Conservation (phyloP, 2,888 invertebrate species). For the Oxytorus armatus region DNA sequence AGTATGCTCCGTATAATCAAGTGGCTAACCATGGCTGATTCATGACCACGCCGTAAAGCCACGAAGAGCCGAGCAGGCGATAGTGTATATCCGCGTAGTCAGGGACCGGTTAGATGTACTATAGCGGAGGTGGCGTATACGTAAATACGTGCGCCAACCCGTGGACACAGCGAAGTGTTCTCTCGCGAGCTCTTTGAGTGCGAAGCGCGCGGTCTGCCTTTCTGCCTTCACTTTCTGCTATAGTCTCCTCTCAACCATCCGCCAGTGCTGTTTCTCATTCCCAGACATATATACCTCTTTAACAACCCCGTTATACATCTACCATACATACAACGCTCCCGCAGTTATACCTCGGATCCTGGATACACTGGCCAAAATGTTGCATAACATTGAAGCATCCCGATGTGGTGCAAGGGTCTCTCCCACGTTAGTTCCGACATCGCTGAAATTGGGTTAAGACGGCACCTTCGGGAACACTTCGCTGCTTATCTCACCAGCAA, state of each 20-base stretch:
- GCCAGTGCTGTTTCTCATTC: constrained; percentile 32
- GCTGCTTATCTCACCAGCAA: constrained; percentile 76
- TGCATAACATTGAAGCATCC: constrained; percentile 71
- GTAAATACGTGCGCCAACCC: constrained; percentile 21
- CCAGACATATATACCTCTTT: constrained; percentile 46
- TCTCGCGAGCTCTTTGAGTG: constrained; percentile 60
- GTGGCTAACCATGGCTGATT: constrained; percentile 77
- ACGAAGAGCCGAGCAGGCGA: constrained; percentile 62
- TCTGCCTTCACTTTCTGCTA: constrained; percentile 42
- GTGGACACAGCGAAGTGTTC: constrained; percentile 39
- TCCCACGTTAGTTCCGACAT: constrained; percentile 74
- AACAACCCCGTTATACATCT: constrained; percentile 33
- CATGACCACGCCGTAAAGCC: constrained; percentile 71
- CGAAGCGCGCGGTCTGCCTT: constrained; percentile 48
- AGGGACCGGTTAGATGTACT: constrained; percentile 30
- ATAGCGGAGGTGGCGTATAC: constrained; percentile 10
- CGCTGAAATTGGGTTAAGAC: constrained; percentile 81
- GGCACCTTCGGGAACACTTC: constrained; percentile 79
- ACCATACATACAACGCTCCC: constrained; percentile 1
- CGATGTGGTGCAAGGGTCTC: constrained; percentile 57
- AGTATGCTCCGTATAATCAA: constrained; percentile 72
- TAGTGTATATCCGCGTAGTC: constrained; percentile 45
- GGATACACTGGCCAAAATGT: constrained; percentile 66
- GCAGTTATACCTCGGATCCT: constrained; percentile 25
- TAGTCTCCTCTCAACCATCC: constrained; percentile 10